phyloP scores from a whole-genome alignment of 2,797 vertebrate genomes.

The Paedocypris micromegethes region DNA sequence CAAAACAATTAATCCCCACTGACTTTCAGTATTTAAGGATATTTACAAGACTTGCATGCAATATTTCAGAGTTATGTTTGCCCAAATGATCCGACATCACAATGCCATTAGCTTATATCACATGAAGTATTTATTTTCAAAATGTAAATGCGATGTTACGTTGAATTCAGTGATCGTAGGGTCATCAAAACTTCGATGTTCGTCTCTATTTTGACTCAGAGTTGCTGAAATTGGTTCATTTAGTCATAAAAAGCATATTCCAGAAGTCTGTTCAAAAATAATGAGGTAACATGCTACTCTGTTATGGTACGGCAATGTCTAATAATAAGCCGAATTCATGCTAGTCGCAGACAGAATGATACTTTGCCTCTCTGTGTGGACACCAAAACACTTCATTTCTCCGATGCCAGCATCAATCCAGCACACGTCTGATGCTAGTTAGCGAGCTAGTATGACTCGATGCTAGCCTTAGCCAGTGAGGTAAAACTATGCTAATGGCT shows the following conservation, averaged over 20 bases:
- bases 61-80: no score
- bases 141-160: no score
- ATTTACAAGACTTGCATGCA: no score
- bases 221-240: no score
- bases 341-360: slow-evolving; percentile 8
- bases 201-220: no score
- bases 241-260: slow-evolving; percentile 14
- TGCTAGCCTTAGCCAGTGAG: slow-evolving; percentile 24
- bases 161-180: no score
- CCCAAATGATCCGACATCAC: no score
- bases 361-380: slow-evolving; percentile 17
- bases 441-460: slow-evolving; percentile 1
- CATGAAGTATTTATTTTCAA: no score
- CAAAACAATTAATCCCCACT: no score
- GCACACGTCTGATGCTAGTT: slow-evolving; percentile 12
- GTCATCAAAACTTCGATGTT: no score
- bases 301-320: slow-evolving; percentile 2
- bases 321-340: slow-evolving; percentile 31
- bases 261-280: slow-evolving; percentile 10
- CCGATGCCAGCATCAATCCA: slow-evolving; percentile 9
- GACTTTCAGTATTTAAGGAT: no score
- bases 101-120: no score
- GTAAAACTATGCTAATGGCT: slow-evolving; percentile 30
- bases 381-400: slow-evolving; percentile 23
- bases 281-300: slow-evolving; percentile 27